Evolutionary conservation across 2,888 invertebrate genomes (phyloP), one percentile per base, ranked within the genome.

Genomic region (Stenodema calcarata): DNA sequence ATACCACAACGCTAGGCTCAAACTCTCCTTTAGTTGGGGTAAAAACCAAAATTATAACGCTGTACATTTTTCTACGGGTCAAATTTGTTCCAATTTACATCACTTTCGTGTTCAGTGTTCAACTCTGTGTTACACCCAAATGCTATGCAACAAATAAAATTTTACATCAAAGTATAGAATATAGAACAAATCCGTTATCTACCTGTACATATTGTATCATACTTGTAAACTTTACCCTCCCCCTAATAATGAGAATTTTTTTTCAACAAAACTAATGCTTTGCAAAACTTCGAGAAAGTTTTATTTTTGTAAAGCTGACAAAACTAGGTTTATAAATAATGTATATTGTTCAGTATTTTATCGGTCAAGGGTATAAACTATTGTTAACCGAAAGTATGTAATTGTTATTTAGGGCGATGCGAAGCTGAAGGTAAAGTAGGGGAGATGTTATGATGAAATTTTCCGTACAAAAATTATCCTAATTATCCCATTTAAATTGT

Each of bases 341-440:
- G 80, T 80, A 80, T 54, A 80, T 82, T 80, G 80, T 80, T 62
- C 82, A 69, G 82, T 69, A 82, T 82, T 82, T 54, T 30, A 54
- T 54, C 41, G 70, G 82, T 82, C 70, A 28, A 62, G 35, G 82
- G 50, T 47, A 42, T 41, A 78, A 27, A 27, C 27, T 62, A 62
- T 27, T 23, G 27, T 23, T 62, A 44, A 78, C 78, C 78, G 42
- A 62, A 44, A 41, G 75, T 75, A 42, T 30, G 41, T 80, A 4
- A 35, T 80, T 80, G 80, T 80, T 80, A 54, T 80, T 80, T 54
- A 80, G 80, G 80, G 80, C 54, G 27, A 54, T 27, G 50, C 50
- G 50, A 47, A n/a, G 80, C 80, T 30, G 47, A 30, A 27, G 54
- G 80, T 50, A 6, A 54, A 80, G 54, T 47, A 80, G 80, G 80